Evolutionary conservation across 2,113 vertebrate genomes (phyloP).

Genomic region (Dendropsophus ebraccatus): DNA sequence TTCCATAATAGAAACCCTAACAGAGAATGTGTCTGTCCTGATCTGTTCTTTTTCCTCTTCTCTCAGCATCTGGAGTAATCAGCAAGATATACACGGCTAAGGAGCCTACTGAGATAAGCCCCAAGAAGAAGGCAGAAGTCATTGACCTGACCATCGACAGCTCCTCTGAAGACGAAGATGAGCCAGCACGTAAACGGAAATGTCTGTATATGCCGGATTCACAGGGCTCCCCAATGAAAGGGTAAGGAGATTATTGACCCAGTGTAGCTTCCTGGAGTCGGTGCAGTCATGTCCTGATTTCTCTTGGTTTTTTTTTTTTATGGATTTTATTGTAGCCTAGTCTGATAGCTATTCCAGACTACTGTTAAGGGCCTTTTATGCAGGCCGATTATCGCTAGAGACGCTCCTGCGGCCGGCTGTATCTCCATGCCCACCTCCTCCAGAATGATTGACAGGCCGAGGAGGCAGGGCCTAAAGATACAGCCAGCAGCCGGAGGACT

Average conservation of each 20-base stretch:
- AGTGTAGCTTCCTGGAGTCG: neutral
- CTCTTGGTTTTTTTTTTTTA: neutral
- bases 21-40: neutral
- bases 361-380: no score
- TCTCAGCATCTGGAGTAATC: conserved; percentile 64
- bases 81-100: conserved; percentile 77
- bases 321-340: no score
- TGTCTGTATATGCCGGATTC: conserved; percentile 87
- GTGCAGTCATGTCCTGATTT: neutral
- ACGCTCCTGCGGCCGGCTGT: no score
- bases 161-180: conserved; percentile 88
- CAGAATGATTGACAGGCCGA: no score
- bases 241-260: conserved; percentile 76
- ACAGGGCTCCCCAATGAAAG: conserved; percentile 85
- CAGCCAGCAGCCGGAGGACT: no score
- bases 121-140: conserved; percentile 89
- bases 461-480: no score
- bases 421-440: no score
- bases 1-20: no score
- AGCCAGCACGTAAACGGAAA: conserved; percentile 84
- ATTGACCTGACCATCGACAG: conserved; percentile 94
- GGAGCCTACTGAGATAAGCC: conserved; percentile 71
- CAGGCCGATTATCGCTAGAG: no score
- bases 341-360: neutral
- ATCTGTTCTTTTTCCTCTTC: neutral